These are phyloP conservation scores for Epizoanthus stellaris DNA, from an alignment of 92 coral and sea anemone genomes.

Conservation along the genomic window DNA sequence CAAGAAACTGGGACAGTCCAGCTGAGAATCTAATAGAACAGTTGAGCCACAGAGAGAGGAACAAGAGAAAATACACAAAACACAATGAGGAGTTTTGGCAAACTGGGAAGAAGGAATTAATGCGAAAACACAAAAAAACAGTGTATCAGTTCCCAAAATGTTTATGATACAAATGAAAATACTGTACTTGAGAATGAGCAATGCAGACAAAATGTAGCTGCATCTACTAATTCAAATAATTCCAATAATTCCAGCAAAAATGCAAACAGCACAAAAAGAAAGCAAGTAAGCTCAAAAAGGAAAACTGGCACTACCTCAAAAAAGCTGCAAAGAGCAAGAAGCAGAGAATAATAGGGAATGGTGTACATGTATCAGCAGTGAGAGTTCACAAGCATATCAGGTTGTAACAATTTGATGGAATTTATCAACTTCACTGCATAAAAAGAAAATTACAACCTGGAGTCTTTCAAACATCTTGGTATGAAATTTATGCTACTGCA, in stretches of 20 bases:
- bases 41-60: conserved; percentile 37
- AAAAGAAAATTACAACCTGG: too few relatives aligned
- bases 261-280: conserved; percentile 16
- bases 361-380: neutral
- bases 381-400: neutral
- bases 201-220: neutral
- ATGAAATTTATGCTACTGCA: too few relatives aligned
- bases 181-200: neutral
- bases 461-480: too few relatives aligned
- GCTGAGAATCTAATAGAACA: conserved; percentile 48
- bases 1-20: conserved; percentile 71
- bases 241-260: conserved; percentile 30
- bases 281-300: conserved; percentile 21
- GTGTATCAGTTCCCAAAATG: conserved; percentile 39
- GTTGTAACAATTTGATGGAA: too few relatives aligned
- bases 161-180: conserved; percentile 6
- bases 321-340: conserved; percentile 31
- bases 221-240: conserved; percentile 4
- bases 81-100: conserved; percentile 48
- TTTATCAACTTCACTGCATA: too few relatives aligned
- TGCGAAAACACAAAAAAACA: conserved; percentile 8
- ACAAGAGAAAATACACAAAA: conserved; percentile 46
- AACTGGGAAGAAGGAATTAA: conserved; percentile 37
- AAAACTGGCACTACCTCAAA: conserved; percentile 31
- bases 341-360: neutral